Evolutionary conservation across 1,140 invertebrate genomes (phyloP).

Genomic region (Trachymyrmex septentrionalis): DNA sequence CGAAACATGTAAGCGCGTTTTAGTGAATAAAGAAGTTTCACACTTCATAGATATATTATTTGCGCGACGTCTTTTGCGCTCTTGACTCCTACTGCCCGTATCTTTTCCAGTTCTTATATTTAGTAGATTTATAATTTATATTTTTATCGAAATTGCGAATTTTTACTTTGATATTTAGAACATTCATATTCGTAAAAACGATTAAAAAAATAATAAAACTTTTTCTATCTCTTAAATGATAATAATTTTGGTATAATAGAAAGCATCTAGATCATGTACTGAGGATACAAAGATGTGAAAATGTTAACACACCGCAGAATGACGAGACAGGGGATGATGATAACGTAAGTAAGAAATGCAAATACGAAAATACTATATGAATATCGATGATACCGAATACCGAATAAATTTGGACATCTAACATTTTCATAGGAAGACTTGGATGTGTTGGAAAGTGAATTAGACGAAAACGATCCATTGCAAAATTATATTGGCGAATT

Average conservation of each 20-base stretch:
- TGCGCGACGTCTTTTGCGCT: too few species aligned
- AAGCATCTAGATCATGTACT: conserved; percentile 79
- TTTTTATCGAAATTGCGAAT: not conserved
- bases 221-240: conserved; percentile 10
- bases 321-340: conserved; percentile 79
- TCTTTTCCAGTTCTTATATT: too few species aligned
- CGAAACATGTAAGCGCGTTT: too few species aligned
- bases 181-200: not conserved
- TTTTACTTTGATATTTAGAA: conserved; percentile 7
- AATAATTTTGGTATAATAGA: conserved; percentile 60
- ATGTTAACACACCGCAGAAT: conserved; percentile 69
- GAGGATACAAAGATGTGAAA: conserved; percentile 76
- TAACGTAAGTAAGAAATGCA: conserved; percentile 69
- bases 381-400: not conserved
- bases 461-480: conserved; percentile 82
- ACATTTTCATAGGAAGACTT: conserved; percentile 76
- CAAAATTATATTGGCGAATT: conserved; percentile 78
- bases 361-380: not conserved
- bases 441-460: conserved; percentile 80
- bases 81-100: too few species aligned
- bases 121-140: not conserved
- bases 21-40: too few species aligned
- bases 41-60: too few species aligned
- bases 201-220: conserved; percentile 3
- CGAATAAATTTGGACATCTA: not conserved